Evolutionary conservation across 2,888 invertebrate species (phyloP), one percentile per base, ranked within the genome.

Genomic region (Dicyrtomina minuta): DNA sequence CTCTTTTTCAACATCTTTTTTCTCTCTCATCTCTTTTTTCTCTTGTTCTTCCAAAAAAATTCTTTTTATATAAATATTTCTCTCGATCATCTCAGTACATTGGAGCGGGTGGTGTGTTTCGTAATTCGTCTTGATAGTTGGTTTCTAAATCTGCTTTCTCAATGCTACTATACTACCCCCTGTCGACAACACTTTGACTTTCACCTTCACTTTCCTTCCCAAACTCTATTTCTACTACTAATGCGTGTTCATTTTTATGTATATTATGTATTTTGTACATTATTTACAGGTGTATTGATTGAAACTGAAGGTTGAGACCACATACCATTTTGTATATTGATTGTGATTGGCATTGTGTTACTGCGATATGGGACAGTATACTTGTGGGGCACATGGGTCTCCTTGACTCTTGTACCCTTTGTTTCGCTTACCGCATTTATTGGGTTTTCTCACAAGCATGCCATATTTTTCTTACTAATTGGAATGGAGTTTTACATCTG

Each of bases 161-260:
- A 15, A 2, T 51, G 46, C 17, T 15, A 12, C 46, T n/a, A n/a
- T n/a, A 46, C 33, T 8, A 46, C 46, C 17, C 46, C 51, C 17
- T 17, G 15, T 51, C 17, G 20, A 51, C 22, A 51, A 51, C 22
- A 22, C 20, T 51, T 51, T 20, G 8, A 64, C 20, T 49, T 74
- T 73, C 62, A 53, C 66, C 70, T 66, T 71, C n/a, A n/a, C n/a
- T n/a, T n/a, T n/a, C n/a, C 75, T 70, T 75, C 68, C 74, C 67
- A 70, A 72, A 74, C 73, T 39, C 68, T 46, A 61, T 41, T 73
- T 61, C 64, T 55, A n/a, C n/a, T n/a, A n/a, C n/a, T n/a, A n/a
- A n/a, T n/a, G n/a, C n/a, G n/a, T n/a, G n/a, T 55, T 69, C 74
- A 62, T 69, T 66, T 60, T 70, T 64, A 58, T 69, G 58, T 62